Evolutionary conservation across 2,888 invertebrate genomes (phyloP), one percentile per base, ranked within the genome.

Genomic region (Gortyna flavago): DNA sequence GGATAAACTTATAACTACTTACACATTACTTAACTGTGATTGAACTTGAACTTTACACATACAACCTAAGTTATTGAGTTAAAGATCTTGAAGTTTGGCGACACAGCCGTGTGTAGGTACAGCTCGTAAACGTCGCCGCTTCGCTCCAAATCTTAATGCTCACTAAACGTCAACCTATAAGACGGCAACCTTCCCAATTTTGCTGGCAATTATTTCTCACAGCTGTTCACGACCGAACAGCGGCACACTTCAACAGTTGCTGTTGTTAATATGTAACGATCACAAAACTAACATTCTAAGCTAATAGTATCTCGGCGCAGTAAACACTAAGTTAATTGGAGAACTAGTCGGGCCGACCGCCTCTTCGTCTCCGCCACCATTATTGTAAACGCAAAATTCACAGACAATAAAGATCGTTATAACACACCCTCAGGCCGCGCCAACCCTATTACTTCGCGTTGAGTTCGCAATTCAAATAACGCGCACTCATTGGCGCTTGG

Each of bases 341-440:
- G 88, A 87, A 90, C 84, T 89, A 88, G 88, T 85, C 77, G 83
- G 87, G 16, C n/a, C 86, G 84, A 75, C 83, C 83, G 87, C 83
- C 69, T 70, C 70, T 62, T 66, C 61, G 66, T 64, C 75, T 75
- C 85, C 83, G 80, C 81, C 85, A 76, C 80, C 85, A 73, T 88
- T 81, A 91, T 90, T 90, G 90, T 93, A 92, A 92, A 91, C 89
- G 89, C 80, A 91, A 91, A 92, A 93, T 91, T 90, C 89, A 84
- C 91, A 91, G 89, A 95, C 93, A 94, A 94, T 94, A 92, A 91
- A 92, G 93, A 87, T 95, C 94, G 93, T 95, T 95, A 95, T 92
- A 93, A 92, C 90, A 85, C 66, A 85, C 92, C 94, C 92, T 84
- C 88, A 84, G 91, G 94, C 92, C 76, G 72, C 80, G 89, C 84